A percentile compares a stretch with the other conserved stretches of the same genome.
Conservation (phyloP, 2,888 invertebrate species). For the Lasioglossum figueresi region DNA sequence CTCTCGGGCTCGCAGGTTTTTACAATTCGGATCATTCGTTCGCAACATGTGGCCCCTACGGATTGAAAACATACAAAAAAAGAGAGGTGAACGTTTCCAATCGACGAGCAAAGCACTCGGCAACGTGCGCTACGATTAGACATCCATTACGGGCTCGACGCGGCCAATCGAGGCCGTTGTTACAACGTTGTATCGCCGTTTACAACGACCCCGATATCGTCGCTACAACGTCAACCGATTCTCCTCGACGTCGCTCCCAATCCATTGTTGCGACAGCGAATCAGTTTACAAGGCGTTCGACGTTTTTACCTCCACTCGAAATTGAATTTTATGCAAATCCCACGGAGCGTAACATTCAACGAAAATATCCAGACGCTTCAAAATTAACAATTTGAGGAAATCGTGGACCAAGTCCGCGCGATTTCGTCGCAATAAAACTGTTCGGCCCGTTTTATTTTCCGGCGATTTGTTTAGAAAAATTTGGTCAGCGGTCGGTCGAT, state of each 20-base stretch:
- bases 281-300: background rate
- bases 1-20: background rate
- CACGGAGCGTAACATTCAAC: background rate
- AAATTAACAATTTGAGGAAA: too few relatives aligned
- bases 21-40: background rate
- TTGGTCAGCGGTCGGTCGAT: background rate
- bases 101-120: background rate
- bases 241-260: slow-evolving; percentile 13
- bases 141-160: slow-evolving; percentile 52
- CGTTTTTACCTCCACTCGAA: slow-evolving; percentile 6
- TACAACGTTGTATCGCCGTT: slow-evolving; percentile 47
- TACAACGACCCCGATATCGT: slow-evolving; percentile 52
- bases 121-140: slow-evolving; percentile 42
- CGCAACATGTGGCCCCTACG: background rate
- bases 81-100: background rate
- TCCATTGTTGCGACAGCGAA: slow-evolving; percentile 26
- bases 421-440: background rate
- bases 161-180: slow-evolving; percentile 38
- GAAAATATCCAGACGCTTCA: background rate
- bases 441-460: background rate
- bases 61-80: background rate
- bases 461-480: background rate
- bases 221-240: slow-evolving; percentile 48
- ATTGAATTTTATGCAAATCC: slow-evolving; percentile 1
- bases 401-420: too few relatives aligned